Conservation (phyloP, 2,888 invertebrate species). For the Melikaiella ostensackeni region DNA sequence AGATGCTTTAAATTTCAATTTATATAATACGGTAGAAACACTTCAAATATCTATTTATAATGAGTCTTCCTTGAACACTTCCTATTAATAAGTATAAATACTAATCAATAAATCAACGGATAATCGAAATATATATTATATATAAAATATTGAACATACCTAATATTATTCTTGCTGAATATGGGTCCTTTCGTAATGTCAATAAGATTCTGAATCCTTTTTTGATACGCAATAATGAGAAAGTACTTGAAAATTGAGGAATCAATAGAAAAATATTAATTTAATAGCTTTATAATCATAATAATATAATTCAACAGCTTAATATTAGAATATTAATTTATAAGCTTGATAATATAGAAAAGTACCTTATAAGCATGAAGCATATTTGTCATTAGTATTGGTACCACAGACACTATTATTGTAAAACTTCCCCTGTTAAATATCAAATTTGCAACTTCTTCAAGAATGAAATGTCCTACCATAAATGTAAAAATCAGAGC, state of each 20-base stretch:
- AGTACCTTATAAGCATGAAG: conserved; percentile 60
- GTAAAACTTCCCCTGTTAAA: conserved; percentile 48
- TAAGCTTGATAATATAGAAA: not conserved
- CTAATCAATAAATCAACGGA: too few species aligned
- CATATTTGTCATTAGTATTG: conserved; percentile 64
- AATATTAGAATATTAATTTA: too few species aligned
- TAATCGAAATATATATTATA: not conserved
- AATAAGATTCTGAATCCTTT: conserved; percentile 57
- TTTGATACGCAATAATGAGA: conserved; percentile 51
- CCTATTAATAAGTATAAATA: too few species aligned
- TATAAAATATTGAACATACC: not conserved
- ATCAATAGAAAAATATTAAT: too few species aligned
- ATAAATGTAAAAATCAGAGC: conserved; percentile 54
- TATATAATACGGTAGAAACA: too few species aligned
- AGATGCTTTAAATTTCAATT: too few species aligned
- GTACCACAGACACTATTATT: conserved; percentile 57
- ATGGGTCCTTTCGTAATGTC: conserved; percentile 48
- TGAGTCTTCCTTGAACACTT: too few species aligned
- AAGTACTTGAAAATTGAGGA: conserved; percentile 30
- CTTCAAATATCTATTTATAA: too few species aligned
- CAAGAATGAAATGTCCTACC: conserved; percentile 56
- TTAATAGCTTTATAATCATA: too few species aligned
- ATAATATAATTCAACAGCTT: too few species aligned
- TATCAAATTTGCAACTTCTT: conserved; percentile 54
- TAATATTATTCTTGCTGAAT: conserved; percentile 56